Evolutionary conservation across 1,140 invertebrate species (phyloP).

Genomic region (Sipha flava): DNA sequence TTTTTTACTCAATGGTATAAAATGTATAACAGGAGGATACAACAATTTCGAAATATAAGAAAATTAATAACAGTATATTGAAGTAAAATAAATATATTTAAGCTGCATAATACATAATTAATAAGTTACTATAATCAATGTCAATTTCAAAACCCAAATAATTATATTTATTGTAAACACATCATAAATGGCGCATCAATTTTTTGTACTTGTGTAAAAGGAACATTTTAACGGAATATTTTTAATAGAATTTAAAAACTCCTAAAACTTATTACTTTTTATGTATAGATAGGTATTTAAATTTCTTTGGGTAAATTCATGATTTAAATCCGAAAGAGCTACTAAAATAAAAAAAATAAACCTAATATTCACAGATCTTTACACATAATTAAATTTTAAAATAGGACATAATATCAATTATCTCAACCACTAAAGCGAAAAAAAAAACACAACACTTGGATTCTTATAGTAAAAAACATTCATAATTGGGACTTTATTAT

Average conservation of each 20-base stretch:
- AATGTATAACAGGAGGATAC: not conserved
- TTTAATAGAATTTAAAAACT: not conserved
- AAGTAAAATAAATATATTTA: not conserved
- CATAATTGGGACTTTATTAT: not conserved
- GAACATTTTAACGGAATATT: not conserved
- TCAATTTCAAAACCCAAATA: too few species aligned
- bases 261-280: not conserved
- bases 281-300: not conserved
- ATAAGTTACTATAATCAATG: too few species aligned
- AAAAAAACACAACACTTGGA: conserved; percentile 13
- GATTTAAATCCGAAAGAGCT: not conserved
- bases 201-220: not conserved
- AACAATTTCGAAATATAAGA: not conserved
- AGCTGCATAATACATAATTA: not conserved
- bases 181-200: not conserved
- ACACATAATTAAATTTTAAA: not conserved
- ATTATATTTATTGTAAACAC: not conserved
- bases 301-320: not conserved
- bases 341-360: not conserved
- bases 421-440: conserved; percentile 8
- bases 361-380: conserved; percentile 17
- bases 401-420: not conserved
- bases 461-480: not conserved
- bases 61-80: not conserved
- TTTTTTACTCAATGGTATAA: not conserved